Base-by-base conservation (phyloP, 1,140 invertebrate genomes). In the Bombus sylvicola region DNA sequence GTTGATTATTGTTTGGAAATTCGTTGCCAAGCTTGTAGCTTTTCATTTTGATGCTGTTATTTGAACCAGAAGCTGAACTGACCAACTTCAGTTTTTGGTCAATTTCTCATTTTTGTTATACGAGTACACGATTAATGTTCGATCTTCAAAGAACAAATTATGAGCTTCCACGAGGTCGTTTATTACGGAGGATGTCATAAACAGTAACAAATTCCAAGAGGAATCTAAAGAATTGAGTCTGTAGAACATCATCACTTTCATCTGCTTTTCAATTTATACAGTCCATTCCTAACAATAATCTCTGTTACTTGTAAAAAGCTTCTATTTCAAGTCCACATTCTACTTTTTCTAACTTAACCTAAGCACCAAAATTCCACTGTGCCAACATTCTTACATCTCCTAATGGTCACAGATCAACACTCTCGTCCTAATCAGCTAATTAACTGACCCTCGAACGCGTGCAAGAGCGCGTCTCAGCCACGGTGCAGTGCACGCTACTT, bases 341-440 rank as follows among this genome's bases (percentile, higher is more conserved):
- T 53, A 53, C 47, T 8, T 53, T 6, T 59, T 59, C 3, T 59
- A 3, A 28, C 57, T 0, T 10, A 28, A 28, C 57, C 12, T 12
- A 31, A 22, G 1, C 31, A 13, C 6, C 15, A 37, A 68, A 68
- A 73, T 31, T 28, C 13, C 10, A 62, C 59, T 28, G 10, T 62
- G 28, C 25, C 37, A 34, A 28, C 12, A 31, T 18, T 41, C 3
- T 10, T 59, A 6, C 62, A 3, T 22, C 13, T n/a, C n/a, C 41
- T 66, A 12, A 79, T 31, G n/a, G 12, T 31, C 66, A 22, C 64
- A 69, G 15, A 25, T 71, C 22, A n/a, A n/a, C 39, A 41, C 22
- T 37, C 12, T 6, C 10, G 1, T 47, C 6, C n/a, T 34, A 85
- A 79, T 53, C 83, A 79, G 68, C 75, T 80, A 85, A 85, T 85